Percentiles rank a stretch among this genome's conserved stretches.
Conservation (phyloP, 2,888 invertebrate species). For the Mycalesis mineus region DNA sequence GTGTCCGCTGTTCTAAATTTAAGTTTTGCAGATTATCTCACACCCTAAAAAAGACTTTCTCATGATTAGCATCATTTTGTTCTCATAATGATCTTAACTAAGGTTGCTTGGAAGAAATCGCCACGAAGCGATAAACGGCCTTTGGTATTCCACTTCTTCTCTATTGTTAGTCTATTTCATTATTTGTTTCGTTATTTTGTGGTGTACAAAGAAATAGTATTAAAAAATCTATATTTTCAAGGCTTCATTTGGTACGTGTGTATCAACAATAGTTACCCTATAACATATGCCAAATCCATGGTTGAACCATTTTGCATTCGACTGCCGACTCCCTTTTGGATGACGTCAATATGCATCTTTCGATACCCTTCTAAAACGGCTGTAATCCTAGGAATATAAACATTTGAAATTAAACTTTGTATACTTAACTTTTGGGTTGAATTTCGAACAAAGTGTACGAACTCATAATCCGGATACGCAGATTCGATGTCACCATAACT, state of each 20-base stretch:
- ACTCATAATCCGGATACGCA: conserved; percentile 43
- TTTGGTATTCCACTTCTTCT: too few species aligned
- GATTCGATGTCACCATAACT: conserved; percentile 61
- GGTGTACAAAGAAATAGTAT: too few species aligned
- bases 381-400: conserved; percentile 12
- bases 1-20: too few species aligned
- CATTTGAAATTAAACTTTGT: conserved; percentile 14
- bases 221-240: background rate
- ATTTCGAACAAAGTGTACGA: conserved; percentile 15
- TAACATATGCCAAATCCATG: conserved; percentile 78
- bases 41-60: too few species aligned
- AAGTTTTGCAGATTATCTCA: too few species aligned
- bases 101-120: too few species aligned
- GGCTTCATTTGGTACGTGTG: conserved; percentile 38
- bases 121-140: too few species aligned
- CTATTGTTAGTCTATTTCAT: too few species aligned
- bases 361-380: conserved; percentile 34
- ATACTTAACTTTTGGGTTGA: background rate
- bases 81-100: too few species aligned
- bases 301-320: conserved; percentile 75
- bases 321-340: conserved; percentile 70
- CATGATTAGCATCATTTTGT: too few species aligned
- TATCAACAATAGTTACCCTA: conserved; percentile 62
- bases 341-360: conserved; percentile 74
- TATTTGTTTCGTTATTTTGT: too few species aligned